Evolutionary conservation across 2,888 invertebrate species (phyloP), one percentile per base, ranked within the genome.

Genomic region (Phymatocera aterrima): DNA sequence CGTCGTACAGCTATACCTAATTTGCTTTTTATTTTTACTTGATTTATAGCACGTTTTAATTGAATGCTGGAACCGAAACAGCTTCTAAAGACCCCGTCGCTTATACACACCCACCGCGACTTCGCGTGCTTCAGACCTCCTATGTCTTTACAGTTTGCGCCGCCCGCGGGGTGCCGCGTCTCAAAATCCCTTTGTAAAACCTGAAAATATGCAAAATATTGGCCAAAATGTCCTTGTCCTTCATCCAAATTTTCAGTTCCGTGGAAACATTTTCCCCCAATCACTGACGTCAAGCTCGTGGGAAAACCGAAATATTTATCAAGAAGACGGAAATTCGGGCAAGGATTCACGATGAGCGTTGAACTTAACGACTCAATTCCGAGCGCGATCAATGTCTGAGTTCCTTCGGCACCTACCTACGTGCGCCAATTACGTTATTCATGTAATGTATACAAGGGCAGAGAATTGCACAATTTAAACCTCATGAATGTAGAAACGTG

Each of bases 401-500:
- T 37, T 37, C 61, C 61, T 64, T n/a, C 46, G 18, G 18, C 1
- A 18, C 12, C n/a, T n/a, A 6, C 18, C 12, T 5, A 68, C 43
- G 46, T 28, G 68, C 28, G 43, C 68, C 68, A 68, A 68, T 68
- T 68, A 68, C 68, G 4, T 46, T 24, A 12, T 4, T 31, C 18
- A 18, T 12, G 70, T 70, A 70, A 72, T 72, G 31, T 51, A 72
- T 61, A 40, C 34, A 34, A 65, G 57, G 78, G 43, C 40, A 51
- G 46, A 40, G 37, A 78, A 57, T 78, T 60, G 79, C 40, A 65
- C 85, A 84, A 86, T 87, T 87, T 85, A 83, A 87, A 85, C 79
- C 85, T 87, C 87, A 85, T 87, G 85, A 88, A 87, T 87, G 86
- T 86, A 84, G 83, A 85, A 85, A 57, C 60, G 57, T 57, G 54